These are phyloP conservation scores for Malthinus flaveolus DNA, from an alignment of 2,888 invertebrate genomes.

Conservation along the genomic window DNA sequence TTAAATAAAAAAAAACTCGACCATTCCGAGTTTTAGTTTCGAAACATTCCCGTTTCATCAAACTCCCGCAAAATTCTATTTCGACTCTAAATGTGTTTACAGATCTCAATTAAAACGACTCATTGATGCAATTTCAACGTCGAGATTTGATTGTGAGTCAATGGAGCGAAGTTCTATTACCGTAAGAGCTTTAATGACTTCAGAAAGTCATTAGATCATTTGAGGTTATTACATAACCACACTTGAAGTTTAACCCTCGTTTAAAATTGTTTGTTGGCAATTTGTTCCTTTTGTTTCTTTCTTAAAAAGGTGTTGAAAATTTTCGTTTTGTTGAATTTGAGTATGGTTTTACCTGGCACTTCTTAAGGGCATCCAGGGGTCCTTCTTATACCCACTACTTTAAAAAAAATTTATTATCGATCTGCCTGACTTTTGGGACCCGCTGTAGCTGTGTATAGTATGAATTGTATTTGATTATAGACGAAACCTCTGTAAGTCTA, in stretches of 20 bases:
- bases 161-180: slow-evolving; percentile 22
- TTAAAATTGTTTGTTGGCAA: too few species aligned
- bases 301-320: too few species aligned
- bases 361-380: too few species aligned
- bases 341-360: too few species aligned
- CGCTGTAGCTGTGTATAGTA: too few species aligned
- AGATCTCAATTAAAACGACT: slow-evolving; percentile 29
- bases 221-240: slow-evolving; percentile 20
- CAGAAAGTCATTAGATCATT: slow-evolving; percentile 28
- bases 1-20: neutral
- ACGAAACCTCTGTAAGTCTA: too few species aligned
- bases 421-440: too few species aligned
- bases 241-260: slow-evolving; percentile 8
- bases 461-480: too few species aligned
- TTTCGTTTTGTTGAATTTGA: too few species aligned
- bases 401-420: too few species aligned
- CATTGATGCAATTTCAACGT: slow-evolving; percentile 33
- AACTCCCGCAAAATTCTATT: slow-evolving; percentile 1
- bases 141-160: slow-evolving; percentile 28
- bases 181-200: slow-evolving; percentile 28
- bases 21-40: neutral
- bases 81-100: slow-evolving; percentile 13
- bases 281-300: too few species aligned
- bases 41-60: neutral
- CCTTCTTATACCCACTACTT: too few species aligned